phyloP scores from a whole-genome alignment of 1,140 invertebrate genomes.

The Gonioctena quinquepunctata region DNA sequence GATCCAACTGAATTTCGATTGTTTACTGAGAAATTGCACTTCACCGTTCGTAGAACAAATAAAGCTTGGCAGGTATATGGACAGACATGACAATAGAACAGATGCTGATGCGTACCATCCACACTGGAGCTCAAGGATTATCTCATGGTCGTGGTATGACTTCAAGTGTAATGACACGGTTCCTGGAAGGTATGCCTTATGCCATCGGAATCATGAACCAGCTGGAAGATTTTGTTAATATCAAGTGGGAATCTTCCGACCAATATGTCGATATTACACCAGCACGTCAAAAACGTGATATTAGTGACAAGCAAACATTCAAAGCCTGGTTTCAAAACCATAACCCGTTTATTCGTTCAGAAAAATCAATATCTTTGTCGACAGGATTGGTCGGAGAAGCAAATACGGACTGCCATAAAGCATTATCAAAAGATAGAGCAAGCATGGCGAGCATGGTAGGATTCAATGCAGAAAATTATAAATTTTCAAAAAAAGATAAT shows the following conservation, averaged over 20 bases:
- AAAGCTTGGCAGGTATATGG: constrained; percentile 55
- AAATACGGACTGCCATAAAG: constrained; percentile 54
- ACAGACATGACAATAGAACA: constrained; percentile 55
- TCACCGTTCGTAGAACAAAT: constrained; percentile 49
- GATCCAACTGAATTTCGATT: constrained; percentile 10
- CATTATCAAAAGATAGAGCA: constrained; percentile 48
- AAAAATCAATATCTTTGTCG: constrained; percentile 43
- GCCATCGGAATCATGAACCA: no score
- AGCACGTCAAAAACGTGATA: constrained; percentile 44
- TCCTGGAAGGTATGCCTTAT: no score
- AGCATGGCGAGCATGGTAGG: constrained; percentile 41
- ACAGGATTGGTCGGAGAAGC: constrained; percentile 48
- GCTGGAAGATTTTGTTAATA: no score
- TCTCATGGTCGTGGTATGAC: constrained; percentile 39
- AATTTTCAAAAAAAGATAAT: constrained; percentile 34
- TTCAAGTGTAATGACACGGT: no score
- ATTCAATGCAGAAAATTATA: constrained; percentile 23
- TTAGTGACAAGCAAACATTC: constrained; percentile 29
- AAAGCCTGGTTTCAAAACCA: constrained; percentile 37
- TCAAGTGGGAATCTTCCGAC: no score
- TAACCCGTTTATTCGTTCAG: constrained; percentile 41
- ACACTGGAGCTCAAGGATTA: constrained; percentile 40
- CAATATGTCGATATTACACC: constrained; percentile 45
- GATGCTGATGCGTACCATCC: constrained; percentile 52
- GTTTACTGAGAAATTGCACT: constrained; percentile 35